Evolutionary conservation across 2,113 vertebrate genomes (phyloP).

Genomic region (Scomber scombrus): DNA sequence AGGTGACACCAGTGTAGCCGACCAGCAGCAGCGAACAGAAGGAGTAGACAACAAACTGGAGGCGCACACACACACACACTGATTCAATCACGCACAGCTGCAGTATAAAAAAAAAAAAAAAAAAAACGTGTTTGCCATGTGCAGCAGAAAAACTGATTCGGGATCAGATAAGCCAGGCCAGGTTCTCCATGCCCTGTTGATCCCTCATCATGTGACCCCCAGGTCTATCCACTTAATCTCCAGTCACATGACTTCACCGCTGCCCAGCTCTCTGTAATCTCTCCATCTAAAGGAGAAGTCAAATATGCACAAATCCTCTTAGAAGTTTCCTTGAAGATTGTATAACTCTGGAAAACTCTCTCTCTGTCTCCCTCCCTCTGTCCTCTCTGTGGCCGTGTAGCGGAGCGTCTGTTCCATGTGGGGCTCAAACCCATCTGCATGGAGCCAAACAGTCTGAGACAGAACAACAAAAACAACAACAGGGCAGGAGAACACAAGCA

Average conservation of each 20-base stretch:
- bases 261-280: conserved; percentile 65
- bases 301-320: conserved; percentile 80
- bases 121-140: conserved; percentile 27
- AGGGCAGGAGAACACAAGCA: not conserved
- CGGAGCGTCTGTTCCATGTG: conserved; percentile 11
- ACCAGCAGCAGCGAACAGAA: not conserved
- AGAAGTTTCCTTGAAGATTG: conserved; percentile 60
- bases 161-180: conserved; percentile 38
- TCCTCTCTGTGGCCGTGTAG: conserved; percentile 37
- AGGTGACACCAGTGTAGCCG: conserved; percentile 40
- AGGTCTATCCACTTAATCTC: conserved; percentile 71
- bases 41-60: not conserved
- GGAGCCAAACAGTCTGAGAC: conserved; percentile 69
- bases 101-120: not conserved
- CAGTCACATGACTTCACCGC: conserved; percentile 78
- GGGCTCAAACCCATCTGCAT: conserved; percentile 21
- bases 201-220: conserved; percentile 70
- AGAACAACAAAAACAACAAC: conserved; percentile 53
- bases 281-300: conserved; percentile 72
- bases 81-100: conserved; percentile 35
- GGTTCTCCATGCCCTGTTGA: conserved; percentile 46
- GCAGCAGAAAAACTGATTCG: conserved; percentile 17
- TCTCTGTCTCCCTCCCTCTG: conserved; percentile 5
- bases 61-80: not conserved
- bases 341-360: conserved; percentile 52